phyloP scores from a whole-genome alignment of 2,888 invertebrate genomes.

The Carterocephalus palaemon region DNA sequence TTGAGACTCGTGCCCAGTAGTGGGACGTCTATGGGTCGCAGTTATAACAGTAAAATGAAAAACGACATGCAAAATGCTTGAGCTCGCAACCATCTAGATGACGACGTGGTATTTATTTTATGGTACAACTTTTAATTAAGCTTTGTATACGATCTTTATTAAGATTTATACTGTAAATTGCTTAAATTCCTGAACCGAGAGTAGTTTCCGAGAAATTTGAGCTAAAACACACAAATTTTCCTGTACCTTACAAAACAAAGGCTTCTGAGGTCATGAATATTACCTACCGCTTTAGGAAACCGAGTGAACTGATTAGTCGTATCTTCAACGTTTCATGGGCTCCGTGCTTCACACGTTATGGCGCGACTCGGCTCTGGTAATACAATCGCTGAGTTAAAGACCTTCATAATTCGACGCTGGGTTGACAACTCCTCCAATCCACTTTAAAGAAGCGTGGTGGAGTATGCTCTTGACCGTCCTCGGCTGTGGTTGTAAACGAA shows the following conservation, averaged over 20 bases:
- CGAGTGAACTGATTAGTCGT: not conserved
- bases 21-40: no score
- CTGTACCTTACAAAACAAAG: slow-evolving; percentile 10
- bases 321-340: no score
- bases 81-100: not conserved
- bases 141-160: slow-evolving; percentile 6
- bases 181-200: slow-evolving; percentile 16
- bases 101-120: slow-evolving; percentile 10
- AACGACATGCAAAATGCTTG: not conserved
- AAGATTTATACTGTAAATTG: slow-evolving; percentile 19
- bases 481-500: no score
- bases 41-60: no score
- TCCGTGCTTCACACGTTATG: no score
- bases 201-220: slow-evolving; percentile 16
- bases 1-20: no score
- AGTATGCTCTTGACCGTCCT: no score
- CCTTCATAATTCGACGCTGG: no score
- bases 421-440: no score
- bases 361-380: no score
- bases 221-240: slow-evolving; percentile 15
- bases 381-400: no score
- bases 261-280: slow-evolving; percentile 21
- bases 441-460: no score
- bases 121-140: slow-evolving; percentile 19
- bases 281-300: slow-evolving; percentile 4